These are phyloP conservation scores for Nautilus pompilius DNA, from an alignment of 1,140 invertebrate genomes.

Conservation along the genomic window DNA sequence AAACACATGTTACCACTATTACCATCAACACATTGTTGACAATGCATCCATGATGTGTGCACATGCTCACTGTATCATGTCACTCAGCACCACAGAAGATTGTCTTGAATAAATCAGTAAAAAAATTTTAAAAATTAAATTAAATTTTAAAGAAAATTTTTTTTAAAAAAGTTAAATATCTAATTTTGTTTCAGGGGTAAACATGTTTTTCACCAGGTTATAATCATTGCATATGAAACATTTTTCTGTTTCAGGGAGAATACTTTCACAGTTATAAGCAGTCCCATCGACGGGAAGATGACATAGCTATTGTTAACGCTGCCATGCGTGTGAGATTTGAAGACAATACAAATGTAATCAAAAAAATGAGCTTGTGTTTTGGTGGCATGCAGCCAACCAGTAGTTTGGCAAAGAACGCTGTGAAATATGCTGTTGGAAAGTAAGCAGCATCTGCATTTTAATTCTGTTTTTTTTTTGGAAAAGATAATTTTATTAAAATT, in stretches of 20 bases:
- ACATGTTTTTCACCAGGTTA: background rate
- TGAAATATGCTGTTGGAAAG: slow-evolving; percentile 64
- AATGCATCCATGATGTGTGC: too few species aligned
- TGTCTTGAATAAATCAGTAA: background rate
- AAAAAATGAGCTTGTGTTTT: slow-evolving; percentile 71
- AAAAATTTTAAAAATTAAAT: background rate
- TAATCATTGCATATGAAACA: background rate
- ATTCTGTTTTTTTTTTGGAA: too few species aligned
- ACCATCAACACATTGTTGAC: too few species aligned
- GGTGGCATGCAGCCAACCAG: slow-evolving; percentile 90
- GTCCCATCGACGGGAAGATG: slow-evolving; percentile 85
- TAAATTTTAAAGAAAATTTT: background rate
- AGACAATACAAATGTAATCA: slow-evolving; percentile 58
- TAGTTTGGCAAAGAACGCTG: slow-evolving; percentile 70
- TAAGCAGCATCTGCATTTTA: too few species aligned
- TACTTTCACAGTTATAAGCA: slow-evolving; percentile 84
- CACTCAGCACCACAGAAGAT: too few species aligned
- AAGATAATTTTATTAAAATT: too few species aligned
- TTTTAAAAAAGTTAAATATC: background rate
- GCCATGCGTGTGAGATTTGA: slow-evolving; percentile 51
- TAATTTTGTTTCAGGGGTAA: background rate
- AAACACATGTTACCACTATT: too few species aligned
- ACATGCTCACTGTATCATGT: too few species aligned
- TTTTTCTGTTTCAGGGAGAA: slow-evolving; percentile 61
- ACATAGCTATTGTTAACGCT: slow-evolving; percentile 92